Evolutionary conservation across 2,888 invertebrate genomes (phyloP).

Genomic region (Adela reaumurella): DNA sequence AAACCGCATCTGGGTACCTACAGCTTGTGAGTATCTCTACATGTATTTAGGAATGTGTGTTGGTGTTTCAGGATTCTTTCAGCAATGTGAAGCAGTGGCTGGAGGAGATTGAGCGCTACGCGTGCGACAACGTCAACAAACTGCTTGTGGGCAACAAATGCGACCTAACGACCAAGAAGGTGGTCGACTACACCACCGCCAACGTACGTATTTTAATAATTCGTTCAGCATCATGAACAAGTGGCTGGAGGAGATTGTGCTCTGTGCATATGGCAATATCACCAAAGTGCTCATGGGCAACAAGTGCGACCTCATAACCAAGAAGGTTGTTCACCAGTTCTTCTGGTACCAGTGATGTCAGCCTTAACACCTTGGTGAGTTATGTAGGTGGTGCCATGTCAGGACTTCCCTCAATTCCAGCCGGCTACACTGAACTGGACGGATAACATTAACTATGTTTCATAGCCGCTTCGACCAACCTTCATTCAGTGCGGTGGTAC

Average conservation of each 20-base stretch:
- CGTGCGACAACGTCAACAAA: constrained; percentile 99
- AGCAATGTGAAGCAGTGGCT: constrained; percentile 99
- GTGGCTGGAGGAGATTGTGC: constrained; percentile 99
- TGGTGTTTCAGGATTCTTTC: constrained; percentile 82
- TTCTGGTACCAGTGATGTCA: no score
- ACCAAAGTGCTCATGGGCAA: constrained; percentile 99
- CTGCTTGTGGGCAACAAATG: constrained; percentile 98
- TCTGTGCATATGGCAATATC: constrained; percentile 99
- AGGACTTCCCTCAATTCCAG: no score
- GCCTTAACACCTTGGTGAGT: no score
- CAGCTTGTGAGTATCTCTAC: no score
- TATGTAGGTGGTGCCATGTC: no score
- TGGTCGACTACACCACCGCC: constrained; percentile 95
- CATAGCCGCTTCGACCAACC: no score
- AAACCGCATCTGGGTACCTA: no score
- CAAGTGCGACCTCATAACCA: constrained; percentile 81
- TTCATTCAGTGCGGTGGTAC: no score
- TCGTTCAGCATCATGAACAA: constrained; percentile 99
- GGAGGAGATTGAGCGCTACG: constrained; percentile 99
- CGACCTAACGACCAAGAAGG: constrained; percentile 97
- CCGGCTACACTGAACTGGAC: no score
- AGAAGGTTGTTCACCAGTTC: no score
- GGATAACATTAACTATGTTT: no score
- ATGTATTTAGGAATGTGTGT: no score
- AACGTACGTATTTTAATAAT: constrained; percentile 82